phyloP scores from a whole-genome alignment of 2,113 vertebrate species.

The Sigmodon hispidus region DNA sequence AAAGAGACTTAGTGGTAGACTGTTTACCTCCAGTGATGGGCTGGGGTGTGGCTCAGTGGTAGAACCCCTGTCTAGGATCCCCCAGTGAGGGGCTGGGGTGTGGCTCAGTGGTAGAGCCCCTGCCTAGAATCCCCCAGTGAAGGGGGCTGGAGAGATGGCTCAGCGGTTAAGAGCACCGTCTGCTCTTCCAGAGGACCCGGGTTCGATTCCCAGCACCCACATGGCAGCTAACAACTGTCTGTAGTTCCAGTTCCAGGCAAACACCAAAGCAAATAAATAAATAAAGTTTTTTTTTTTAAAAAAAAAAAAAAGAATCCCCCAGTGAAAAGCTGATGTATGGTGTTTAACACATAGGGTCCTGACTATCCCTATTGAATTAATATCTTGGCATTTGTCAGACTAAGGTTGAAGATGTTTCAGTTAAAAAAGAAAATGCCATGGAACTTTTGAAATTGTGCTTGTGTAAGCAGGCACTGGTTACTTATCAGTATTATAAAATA shows the following conservation, averaged over 20 bases:
- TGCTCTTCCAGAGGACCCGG: no score
- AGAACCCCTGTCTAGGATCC: neutral
- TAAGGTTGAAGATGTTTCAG: no score
- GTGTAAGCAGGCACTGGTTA: neutral
- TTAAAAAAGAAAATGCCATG: neutral
- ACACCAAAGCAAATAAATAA: no score
- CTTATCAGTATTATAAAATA: neutral
- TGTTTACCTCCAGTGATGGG: neutral
- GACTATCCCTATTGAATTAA: no score
- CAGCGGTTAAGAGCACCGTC: no score
- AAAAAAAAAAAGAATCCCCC: no score
- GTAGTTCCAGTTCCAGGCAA: no score
- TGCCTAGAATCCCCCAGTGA: neutral
- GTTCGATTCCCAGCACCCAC: no score
- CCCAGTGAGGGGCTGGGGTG: neutral
- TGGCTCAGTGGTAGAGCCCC: neutral
- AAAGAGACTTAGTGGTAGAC: neutral
- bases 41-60: neutral
- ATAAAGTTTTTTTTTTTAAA: no score
- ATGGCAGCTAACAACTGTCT: no score
- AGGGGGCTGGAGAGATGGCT: no score
- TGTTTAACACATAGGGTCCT: neutral
- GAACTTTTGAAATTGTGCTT: neutral
- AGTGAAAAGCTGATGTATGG: neutral
- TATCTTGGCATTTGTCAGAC: neutral